phyloP scores from a whole-genome alignment of 2,888 invertebrate genomes.

The Thereva nobilitata region DNA sequence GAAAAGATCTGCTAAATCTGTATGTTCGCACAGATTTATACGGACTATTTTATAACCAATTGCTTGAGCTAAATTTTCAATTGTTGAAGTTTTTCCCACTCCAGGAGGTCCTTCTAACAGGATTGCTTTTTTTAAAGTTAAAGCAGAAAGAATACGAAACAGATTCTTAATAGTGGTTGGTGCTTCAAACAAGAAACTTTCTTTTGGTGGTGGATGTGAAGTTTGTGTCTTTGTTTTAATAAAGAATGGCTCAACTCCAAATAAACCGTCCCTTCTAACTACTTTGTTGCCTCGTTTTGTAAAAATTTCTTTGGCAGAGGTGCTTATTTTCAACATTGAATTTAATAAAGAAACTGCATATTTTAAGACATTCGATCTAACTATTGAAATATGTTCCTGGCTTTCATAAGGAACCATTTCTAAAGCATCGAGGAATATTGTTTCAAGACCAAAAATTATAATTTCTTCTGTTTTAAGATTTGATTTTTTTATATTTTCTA shows the following conservation, averaged over 20 bases:
- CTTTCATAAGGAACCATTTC: slow-evolving; percentile 78
- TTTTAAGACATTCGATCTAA: slow-evolving; percentile 62
- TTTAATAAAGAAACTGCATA: slow-evolving; percentile 64
- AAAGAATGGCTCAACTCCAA: slow-evolving; percentile 81
- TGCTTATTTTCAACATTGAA: slow-evolving; percentile 56
- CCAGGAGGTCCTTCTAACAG: slow-evolving; percentile 97
- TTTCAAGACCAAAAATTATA: slow-evolving; percentile 86
- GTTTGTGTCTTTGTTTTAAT: slow-evolving; percentile 50
- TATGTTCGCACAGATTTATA: slow-evolving; percentile 98
- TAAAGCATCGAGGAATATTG: slow-evolving; percentile 89
- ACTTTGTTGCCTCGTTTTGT: slow-evolving; percentile 53
- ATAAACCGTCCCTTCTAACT: slow-evolving; percentile 50
- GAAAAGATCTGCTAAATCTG: slow-evolving; percentile 97
- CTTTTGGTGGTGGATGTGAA: slow-evolving; percentile 41
- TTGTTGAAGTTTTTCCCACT: slow-evolving; percentile 96
- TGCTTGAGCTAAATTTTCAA: slow-evolving; percentile 83
- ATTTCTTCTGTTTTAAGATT: slow-evolving; percentile 62
- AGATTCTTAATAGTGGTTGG: slow-evolving; percentile 82
- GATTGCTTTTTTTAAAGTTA: slow-evolving; percentile 90
- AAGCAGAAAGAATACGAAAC: slow-evolving; percentile 80
- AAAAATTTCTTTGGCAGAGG: slow-evolving; percentile 53
- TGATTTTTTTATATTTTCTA: slow-evolving; percentile 42
- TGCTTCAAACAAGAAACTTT: slow-evolving; percentile 72
- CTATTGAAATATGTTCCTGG: slow-evolving; percentile 58
- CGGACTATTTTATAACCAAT: slow-evolving; percentile 84